Evolutionary conservation across 2,113 vertebrate genomes (phyloP).

Genomic region (Oreochromis aureus): DNA sequence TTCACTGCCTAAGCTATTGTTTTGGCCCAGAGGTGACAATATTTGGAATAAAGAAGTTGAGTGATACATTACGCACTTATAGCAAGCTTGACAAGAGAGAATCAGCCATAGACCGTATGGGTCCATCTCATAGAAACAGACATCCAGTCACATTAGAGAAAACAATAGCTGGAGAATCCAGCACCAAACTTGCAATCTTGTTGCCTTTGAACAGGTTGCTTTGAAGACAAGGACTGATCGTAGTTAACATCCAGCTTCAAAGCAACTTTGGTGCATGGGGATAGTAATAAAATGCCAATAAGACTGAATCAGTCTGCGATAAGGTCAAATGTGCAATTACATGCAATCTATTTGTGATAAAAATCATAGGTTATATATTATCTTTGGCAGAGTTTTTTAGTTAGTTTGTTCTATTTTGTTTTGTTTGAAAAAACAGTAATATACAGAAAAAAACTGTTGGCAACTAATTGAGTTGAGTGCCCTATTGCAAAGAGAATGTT

Average conservation of each 20-base stretch:
- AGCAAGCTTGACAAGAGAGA: not conserved
- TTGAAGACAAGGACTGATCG: not conserved
- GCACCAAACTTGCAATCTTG: not conserved
- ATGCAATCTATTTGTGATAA: not conserved
- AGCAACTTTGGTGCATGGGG: not conserved
- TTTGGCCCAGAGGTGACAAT: not conserved
- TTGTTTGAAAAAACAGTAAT: not conserved
- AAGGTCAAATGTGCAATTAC: not conserved
- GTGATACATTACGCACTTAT: not conserved
- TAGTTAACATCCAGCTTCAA: not conserved
- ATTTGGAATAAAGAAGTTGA: not conserved
- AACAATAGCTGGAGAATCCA: not conserved
- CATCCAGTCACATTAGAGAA: not conserved
- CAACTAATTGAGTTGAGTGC: not conserved
- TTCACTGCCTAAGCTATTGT: not conserved
- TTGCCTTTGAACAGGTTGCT: not conserved
- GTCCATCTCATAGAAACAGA: not conserved
- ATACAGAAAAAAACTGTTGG: not conserved
- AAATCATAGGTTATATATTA: not conserved
- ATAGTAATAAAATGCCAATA: not conserved
- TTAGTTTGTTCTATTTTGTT: not conserved
- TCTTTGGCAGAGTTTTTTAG: accelerated
- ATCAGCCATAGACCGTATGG: not conserved
- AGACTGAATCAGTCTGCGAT: not conserved
- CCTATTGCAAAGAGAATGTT: not conserved